Evolutionary conservation across 1,140 invertebrate species (phyloP).

Genomic region (Drosophila azteca): DNA sequence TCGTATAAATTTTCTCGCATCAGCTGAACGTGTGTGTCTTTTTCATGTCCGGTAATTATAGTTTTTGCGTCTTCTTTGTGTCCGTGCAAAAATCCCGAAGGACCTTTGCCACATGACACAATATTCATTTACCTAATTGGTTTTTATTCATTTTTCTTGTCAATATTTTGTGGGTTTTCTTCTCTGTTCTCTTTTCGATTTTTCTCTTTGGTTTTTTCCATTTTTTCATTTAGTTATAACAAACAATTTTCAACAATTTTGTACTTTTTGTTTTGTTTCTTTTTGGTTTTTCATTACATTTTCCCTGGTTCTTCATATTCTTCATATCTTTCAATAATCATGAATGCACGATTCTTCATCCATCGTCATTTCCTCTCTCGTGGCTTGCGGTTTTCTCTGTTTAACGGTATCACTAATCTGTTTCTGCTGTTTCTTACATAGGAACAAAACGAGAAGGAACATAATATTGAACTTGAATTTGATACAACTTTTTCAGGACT

Average conservation of each 20-base stretch:
- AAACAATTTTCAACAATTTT: constrained; percentile 77
- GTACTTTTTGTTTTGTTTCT: constrained; percentile 65
- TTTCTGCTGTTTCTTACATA: constrained; percentile 65
- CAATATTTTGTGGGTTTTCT: constrained; percentile 19
- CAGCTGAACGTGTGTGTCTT: constrained; percentile 49
- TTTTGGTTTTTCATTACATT: constrained; percentile 30
- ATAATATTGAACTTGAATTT: constrained; percentile 78
- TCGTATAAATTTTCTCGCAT: constrained; percentile 76
- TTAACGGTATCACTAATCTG: constrained; percentile 79
- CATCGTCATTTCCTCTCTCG: constrained; percentile 2
- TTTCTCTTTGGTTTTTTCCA: constrained; percentile 27
- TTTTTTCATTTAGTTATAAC: constrained; percentile 58
- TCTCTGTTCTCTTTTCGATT: constrained; percentile 12
- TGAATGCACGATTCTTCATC: too few relatives aligned
- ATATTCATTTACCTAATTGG: constrained; percentile 14
- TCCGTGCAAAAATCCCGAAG: constrained; percentile 2
- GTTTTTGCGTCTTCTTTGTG: constrained; percentile 11
- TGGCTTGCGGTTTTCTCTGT: constrained; percentile 41
- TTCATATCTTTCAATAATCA: too few relatives aligned
- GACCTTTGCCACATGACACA: constrained; percentile 21
- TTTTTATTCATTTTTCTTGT: neutral
- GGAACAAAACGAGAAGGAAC: constrained; percentile 80
- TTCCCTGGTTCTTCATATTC: constrained; percentile 23
- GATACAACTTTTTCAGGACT: constrained; percentile 58
- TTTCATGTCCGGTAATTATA: constrained; percentile 36